These are phyloP conservation scores for Pomatorhinus ruficollis DNA, from an alignment of 2,113 vertebrate genomes.

Conservation along the genomic window DNA sequence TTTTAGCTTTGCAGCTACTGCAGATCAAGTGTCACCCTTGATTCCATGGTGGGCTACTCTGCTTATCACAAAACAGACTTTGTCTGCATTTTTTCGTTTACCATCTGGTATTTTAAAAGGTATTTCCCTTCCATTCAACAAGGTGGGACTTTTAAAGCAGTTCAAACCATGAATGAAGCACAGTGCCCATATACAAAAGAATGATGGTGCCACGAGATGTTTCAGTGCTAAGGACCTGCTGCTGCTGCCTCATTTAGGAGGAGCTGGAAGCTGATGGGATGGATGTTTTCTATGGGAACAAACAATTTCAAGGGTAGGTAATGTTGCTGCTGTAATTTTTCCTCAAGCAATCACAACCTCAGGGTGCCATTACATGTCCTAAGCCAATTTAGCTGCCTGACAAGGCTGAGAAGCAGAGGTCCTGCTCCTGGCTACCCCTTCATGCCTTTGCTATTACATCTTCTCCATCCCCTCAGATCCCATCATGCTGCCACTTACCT, in stretches of 20 bases:
- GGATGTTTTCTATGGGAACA: background rate
- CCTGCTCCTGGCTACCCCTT: background rate
- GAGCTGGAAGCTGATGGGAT: background rate
- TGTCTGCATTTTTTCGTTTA: background rate
- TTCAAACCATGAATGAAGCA: background rate
- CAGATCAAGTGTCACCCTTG: background rate
- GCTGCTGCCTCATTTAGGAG: background rate
- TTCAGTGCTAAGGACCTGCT: background rate
- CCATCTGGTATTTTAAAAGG: background rate
- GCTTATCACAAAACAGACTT: background rate
- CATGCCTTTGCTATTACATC: background rate
- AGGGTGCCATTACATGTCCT: background rate
- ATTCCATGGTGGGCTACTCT: background rate
- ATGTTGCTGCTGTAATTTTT: background rate
- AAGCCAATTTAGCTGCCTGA: background rate
- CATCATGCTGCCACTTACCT: background rate
- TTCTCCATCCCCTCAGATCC: background rate
- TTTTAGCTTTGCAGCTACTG: background rate
- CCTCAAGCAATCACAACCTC: background rate
- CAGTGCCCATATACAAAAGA: rapidly evolving
- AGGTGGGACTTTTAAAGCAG: background rate
- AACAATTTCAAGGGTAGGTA: background rate
- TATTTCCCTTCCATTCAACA: background rate
- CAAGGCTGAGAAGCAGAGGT: background rate
- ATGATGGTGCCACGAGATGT: background rate